Base-by-base conservation (phyloP, 2,888 invertebrate genomes). In the Opisthograptis luteolata region DNA sequence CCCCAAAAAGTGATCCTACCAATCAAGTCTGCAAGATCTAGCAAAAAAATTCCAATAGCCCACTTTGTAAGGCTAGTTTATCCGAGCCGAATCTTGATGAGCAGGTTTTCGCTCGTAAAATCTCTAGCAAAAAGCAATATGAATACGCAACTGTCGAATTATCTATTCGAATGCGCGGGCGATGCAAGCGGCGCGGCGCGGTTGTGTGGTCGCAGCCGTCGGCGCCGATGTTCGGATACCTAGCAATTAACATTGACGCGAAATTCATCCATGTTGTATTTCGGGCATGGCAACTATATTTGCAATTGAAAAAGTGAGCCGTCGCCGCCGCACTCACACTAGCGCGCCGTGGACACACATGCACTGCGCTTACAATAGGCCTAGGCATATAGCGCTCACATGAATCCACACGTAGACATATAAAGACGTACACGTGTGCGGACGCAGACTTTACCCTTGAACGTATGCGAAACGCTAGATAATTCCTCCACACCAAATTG, bases 371-470 rank as follows among this genome's bases (percentile, higher is more conserved):
- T 73, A 78, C 79, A 80, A 81, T 81, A 85, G 82, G 76, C 80
- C 83, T 84, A 84, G 81, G 71, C 67, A 64, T 65, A 67, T 66
- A 70, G 58, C 62, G 62, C 51, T 61, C 68, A 73, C 60, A 64
- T 44, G 47, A 63, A 68, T 73, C 68, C 76, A 74, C 70, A 76
- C 71, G 60, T 71, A 76, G 51, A 76, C 76, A 68, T 62, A 62
- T 55, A 60, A 58, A 61, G 61, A 62, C 65, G 73, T 69, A 67
- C 64, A 65, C 68, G 78, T 78, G 79, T 73, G 84, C 80, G 80
- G 77, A 73, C 81, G 75, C 78, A 84, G 84, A 83, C 79, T 83
- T 84, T 88, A 85, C 87, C 89, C 89, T 88, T 89, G 88, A 86
- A 77, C 82, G 81, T 78, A 78, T 82, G 78, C 81, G 84, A 81